Evolutionary conservation across 2,113 vertebrate genomes (phyloP).

Genomic region (Sakesphorus luctuosus): DNA sequence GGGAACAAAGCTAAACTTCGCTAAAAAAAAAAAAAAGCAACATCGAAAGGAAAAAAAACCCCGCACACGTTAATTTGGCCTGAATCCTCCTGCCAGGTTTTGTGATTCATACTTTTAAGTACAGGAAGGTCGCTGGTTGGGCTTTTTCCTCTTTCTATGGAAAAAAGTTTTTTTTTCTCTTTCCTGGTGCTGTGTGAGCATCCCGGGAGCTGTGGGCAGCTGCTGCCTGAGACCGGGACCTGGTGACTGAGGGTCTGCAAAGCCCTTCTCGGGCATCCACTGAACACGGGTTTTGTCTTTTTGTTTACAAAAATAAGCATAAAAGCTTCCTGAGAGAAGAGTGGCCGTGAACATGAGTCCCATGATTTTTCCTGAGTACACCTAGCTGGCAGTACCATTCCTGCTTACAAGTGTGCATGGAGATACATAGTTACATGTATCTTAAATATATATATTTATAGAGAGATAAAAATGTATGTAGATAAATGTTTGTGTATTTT

Average conservation of each 20-base stretch:
- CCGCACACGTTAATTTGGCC: neutral
- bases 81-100: neutral
- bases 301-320: neutral
- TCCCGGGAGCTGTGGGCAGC: neutral
- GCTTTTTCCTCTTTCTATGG: conserved; percentile 21
- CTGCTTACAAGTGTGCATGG: neutral
- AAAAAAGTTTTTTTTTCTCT: neutral
- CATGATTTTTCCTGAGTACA: neutral
- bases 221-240: accelerated
- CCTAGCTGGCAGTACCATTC: neutral
- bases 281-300: neutral
- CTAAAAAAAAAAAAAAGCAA: neutral
- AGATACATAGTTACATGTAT: neutral
- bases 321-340: neutral
- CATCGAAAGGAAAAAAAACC: neutral
- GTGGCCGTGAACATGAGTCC: neutral
- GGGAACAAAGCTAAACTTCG: neutral
- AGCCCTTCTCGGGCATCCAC: neutral
- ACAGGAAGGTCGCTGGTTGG: conserved; percentile 13
- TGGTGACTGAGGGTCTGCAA: neutral
- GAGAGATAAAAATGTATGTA: neutral
- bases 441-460: neutral
- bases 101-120: neutral
- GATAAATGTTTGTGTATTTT: neutral
- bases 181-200: neutral